Conservation (phyloP, 2,797 vertebrate species). For the Prunella strophiata region DNA sequence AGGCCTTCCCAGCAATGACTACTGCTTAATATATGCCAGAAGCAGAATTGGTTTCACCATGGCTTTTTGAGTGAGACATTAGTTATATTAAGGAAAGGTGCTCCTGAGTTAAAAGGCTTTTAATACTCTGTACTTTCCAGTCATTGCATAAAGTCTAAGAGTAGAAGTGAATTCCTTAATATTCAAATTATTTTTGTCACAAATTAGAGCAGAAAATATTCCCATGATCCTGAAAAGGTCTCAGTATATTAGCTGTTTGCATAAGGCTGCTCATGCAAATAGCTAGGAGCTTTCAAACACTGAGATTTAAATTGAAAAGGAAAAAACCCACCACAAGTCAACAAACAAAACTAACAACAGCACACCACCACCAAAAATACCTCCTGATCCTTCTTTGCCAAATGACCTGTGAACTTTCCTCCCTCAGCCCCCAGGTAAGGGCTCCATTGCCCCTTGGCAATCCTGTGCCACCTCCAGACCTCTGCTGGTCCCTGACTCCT, state of each 20-base stretch:
- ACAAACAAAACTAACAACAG: background rate
- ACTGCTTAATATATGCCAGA: background rate
- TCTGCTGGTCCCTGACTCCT: no score
- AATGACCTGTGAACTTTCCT: background rate
- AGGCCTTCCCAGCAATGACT: background rate
- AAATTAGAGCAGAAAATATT: background rate
- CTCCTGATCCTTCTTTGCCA: background rate
- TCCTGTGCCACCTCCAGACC: background rate
- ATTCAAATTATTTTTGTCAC: background rate
- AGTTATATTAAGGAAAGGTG: background rate
- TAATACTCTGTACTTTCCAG: background rate
- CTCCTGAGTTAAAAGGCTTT: background rate
- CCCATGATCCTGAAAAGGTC: background rate
- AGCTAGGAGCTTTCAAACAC: background rate
- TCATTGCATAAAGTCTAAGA: background rate
- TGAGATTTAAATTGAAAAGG: background rate
- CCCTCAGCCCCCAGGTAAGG: background rate
- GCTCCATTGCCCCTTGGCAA: accelerated
- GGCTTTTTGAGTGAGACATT: background rate
- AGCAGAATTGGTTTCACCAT: background rate
- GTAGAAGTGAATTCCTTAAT: background rate
- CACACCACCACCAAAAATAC: background rate
- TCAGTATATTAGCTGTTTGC: background rate
- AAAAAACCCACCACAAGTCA: background rate
- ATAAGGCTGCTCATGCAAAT: background rate